A percentile compares a stretch with the other conserved stretches of the same genome.
phyloP scores from a whole-genome alignment of 2,888 invertebrate species.

The Norana najaformis region DNA sequence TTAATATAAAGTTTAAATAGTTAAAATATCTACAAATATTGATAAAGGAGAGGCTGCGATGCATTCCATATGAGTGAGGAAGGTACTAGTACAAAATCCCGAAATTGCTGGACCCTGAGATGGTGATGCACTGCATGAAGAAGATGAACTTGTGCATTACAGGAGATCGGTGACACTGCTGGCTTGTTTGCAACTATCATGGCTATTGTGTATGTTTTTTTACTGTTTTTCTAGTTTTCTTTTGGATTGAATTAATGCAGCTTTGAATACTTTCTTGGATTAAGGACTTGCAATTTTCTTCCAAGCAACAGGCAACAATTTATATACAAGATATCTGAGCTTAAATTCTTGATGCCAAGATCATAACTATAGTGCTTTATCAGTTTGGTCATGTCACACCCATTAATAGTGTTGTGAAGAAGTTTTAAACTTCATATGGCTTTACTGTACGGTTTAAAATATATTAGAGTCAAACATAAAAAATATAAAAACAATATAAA shows the following conservation, averaged over 20 bases:
- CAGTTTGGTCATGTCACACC: too few relatives aligned
- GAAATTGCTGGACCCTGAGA: neutral
- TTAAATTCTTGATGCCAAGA: too few relatives aligned
- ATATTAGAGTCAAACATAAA: too few relatives aligned
- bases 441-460: too few relatives aligned
- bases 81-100: too few relatives aligned
- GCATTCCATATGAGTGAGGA: neutral
- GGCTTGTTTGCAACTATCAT: neutral
- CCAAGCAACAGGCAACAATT: neutral
- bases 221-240: neutral
- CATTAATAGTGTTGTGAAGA: too few relatives aligned
- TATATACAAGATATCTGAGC: too few relatives aligned
- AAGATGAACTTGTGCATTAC: neutral
- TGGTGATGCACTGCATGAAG: too few relatives aligned
- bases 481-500: too few relatives aligned
- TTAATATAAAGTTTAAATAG: neutral
- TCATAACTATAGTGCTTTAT: too few relatives aligned
- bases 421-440: too few relatives aligned
- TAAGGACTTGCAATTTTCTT: neutral
- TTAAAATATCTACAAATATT: neutral
- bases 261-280: neutral
- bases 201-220: neutral
- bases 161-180: neutral
- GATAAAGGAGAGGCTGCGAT: neutral
- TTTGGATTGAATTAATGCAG: neutral